Evolutionary conservation across 2,797 vertebrate species (phyloP), one percentile per base, ranked within the genome.

Genomic region (Mormyrus proboscirostris): DNA sequence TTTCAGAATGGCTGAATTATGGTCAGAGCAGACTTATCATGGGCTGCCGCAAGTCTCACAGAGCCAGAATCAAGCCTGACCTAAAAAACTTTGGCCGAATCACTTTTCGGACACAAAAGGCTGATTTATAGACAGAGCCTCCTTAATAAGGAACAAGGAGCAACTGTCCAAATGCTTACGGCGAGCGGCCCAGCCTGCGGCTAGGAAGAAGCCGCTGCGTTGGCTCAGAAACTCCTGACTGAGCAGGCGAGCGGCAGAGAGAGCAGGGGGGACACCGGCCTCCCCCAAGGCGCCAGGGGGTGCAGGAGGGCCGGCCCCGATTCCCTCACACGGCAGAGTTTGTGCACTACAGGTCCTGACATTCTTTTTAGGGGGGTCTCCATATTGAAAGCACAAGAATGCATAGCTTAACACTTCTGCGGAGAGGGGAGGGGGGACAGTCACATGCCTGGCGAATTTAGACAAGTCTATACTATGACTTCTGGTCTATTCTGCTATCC

Each of bases 131-230:
- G 73, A 41, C 41, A n/a, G 73, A 79, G 73, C 41, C 73, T 79
- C 73, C 73, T n/a, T 79, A 79, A 79, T 79, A n/a, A 79, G 14
- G 73, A 79, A 79, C 44, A 88, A 33, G 14, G 90, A 4, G 92
- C 55, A 19, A 85, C 91, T 73, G 69, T 55, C 55, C 6, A 79
- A 79, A 79, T n/a, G 73, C 41, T 79, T 79, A 79, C 19, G 16
- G 6, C 5, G 41, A 41, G 2, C 33, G 19, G 38, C 73, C 38
- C 73, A 8, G 73, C 19, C 41, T 47, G 73, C n/a, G 73, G 73
- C 33, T 4, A 44, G 73, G 38, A 9, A 44, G 73, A 8, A 33
- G 73, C 41, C 73, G 44, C 38, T n/a, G 73, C 16, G 19, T 12
- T 19, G 73, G 73, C 38, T 44, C 16, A n/a, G 16, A 79, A 79